These are phyloP conservation scores for Phaethon lepturus DNA, from an alignment of 2,113 vertebrate genomes.

Conservation along the genomic window DNA sequence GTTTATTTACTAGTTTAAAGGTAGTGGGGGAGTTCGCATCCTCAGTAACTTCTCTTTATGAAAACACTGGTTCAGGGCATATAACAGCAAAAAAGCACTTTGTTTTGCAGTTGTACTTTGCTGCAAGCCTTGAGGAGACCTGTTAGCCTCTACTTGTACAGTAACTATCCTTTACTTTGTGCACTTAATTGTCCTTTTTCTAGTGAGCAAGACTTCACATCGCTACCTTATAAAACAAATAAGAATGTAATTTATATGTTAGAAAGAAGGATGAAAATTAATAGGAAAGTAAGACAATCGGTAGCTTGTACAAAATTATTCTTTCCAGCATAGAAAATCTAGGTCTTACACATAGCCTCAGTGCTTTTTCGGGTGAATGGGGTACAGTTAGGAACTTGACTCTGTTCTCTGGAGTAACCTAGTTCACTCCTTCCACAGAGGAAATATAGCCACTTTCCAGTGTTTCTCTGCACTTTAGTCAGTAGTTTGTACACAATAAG, in stretches of 20 bases:
- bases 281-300: neutral
- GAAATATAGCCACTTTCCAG: neutral
- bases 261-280: neutral
- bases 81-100: neutral
- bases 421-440: neutral
- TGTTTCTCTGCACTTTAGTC: neutral
- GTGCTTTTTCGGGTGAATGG: neutral
- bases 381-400: neutral
- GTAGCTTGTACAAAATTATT: neutral
- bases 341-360: neutral
- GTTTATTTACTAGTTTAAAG: neutral
- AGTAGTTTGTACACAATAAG: neutral
- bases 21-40: neutral
- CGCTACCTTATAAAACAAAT: neutral
- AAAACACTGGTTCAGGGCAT: neutral
- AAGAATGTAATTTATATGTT: neutral
- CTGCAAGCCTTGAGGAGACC: neutral
- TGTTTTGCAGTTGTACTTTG: neutral
- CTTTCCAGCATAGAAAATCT: neutral
- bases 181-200: neutral
- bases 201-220: neutral
- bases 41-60: neutral
- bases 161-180: neutral
- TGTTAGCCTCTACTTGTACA: neutral
- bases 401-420: neutral